Evolutionary conservation across 2,888 invertebrate species (phyloP), one percentile per base, ranked within the genome.

Genomic region (Nineta flava): DNA sequence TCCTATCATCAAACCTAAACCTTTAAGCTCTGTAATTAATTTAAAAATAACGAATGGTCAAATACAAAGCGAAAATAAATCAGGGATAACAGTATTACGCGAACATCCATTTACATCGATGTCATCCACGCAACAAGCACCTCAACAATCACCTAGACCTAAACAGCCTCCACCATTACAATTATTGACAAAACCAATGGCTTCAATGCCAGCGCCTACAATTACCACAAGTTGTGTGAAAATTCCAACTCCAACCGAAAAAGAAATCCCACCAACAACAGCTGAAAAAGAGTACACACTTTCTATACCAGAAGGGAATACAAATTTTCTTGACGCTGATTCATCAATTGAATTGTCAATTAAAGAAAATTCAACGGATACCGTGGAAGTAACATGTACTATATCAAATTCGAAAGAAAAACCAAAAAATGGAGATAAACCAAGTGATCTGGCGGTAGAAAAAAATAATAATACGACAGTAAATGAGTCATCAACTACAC

Each of bases 21-120:
- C 52, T 42, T 50, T 48, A n/a, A 52, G 44, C 21, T 77, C 76
- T 46, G 73, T 78, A 56, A 77, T 79, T 52, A 81, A 81, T 62
- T 68, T 81, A 52, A 81, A 82, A 68, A 79, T 82, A 59, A 73
- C 76, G 17, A 81, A 79, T 63, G 78, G 77, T 3, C 76, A 77
- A 61, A 68, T 78, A 52, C 76, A 73, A 57, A 76, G 73, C 57
- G 71, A 74, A 57, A 77, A 77, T 57, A 72, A 70, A 21, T 75
- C 75, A 59, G 76, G 76, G 13, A 75, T 79, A 44, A 78, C 78
- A 50, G 76, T 79, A 49, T 73, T 75, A 71, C 66, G 73, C 56
- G 75, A 75, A 53, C 54, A 52, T 47, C 7, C 26, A 7, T 26
- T 26, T 26, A 3, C 26, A 2, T 5, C 26, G 2, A 26, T 26